Evolutionary conservation across 1,140 invertebrate species (phyloP).

Genomic region (Euglossa dilemma): DNA sequence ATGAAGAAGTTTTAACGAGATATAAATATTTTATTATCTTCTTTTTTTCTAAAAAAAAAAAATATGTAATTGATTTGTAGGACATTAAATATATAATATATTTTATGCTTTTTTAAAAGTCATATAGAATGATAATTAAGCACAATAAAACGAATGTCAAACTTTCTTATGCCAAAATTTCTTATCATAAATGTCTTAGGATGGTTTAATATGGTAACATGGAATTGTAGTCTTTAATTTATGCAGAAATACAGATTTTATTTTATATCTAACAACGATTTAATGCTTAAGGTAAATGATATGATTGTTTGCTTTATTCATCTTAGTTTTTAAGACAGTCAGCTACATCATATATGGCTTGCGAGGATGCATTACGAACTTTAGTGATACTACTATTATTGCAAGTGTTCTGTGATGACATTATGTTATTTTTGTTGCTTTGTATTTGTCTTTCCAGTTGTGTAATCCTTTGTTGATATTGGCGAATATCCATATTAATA

Average conservation of each 20-base stretch:
- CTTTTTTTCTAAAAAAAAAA: too few species aligned
- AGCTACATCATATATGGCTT: not conserved
- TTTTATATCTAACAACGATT: not conserved
- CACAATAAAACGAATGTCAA: too few species aligned
- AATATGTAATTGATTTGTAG: too few species aligned
- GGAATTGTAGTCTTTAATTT: not conserved
- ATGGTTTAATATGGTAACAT: not conserved
- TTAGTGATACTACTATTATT: not conserved
- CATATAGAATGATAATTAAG: too few species aligned
- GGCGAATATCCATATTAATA: not conserved
- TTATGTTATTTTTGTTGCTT: not conserved
- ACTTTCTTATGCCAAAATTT: too few species aligned
- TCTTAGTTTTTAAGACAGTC: constrained; percentile 6
- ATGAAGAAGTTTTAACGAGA: too few species aligned
- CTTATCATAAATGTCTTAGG: too few species aligned
- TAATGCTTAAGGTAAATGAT: too few species aligned
- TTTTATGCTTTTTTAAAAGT: too few species aligned
- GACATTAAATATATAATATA: too few species aligned
- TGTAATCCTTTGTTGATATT: not conserved
- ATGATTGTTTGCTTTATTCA: not conserved
- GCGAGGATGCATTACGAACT: not conserved
- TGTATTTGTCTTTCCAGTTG: not conserved
- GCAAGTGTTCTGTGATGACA: not conserved
- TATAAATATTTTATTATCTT: too few species aligned
- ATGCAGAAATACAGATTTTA: not conserved